Base-by-base conservation (phyloP, 2,113 vertebrate species). In the Leptobrachium leishanense region DNA sequence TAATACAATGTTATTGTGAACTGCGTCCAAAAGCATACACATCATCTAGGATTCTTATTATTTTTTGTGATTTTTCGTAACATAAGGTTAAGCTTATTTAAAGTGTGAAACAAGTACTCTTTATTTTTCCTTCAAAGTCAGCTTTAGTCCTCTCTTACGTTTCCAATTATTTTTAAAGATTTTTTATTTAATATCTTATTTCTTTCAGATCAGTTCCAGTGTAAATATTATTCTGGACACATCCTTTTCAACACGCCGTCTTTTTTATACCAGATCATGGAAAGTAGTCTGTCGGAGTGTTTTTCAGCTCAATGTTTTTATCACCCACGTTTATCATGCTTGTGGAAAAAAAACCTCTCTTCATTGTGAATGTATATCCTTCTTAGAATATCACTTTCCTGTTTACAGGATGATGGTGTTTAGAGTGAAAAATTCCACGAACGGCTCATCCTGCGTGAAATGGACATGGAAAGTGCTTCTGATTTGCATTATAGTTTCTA, bases 291-390 rank as follows among this genome's bases (percentile, higher is more conserved):
- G 46, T 50, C 46, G 4, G 7, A 55, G 66, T 67, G 46, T 50
- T 40, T 75, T 66, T 55, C 64, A 43, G 15, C 13, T 57, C 57
- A 20, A 46, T 42, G 40, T 43, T 43, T 55, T 68, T 65, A 43
- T 7, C 50, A 31, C 65, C 75, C 53, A 76, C 75, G 5, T 12
- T 57, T 68, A 64, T 68, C n/a, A n/a, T n/a, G n/a, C 2, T 2
- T 55, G 73, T 15, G 9, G 39, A 64, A 55, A 9, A 53, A 6
- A 43, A 41, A 31, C 68, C 64, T 54, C 31, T 43, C 42, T 68
- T 64, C 41, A 40, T 31, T 76, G n/a, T 57, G 50, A 40, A 76
- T 64, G 67, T 76, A 54, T 68, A 64, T 50, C 46, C 46, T 68
- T 57, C 64, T 57, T 50, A 43, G 65, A 12, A 31, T 55, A 66